Evolutionary conservation across 1,140 invertebrate genomes (phyloP), one percentile per base, ranked within the genome.

Genomic region (Ceratoteleas bidentatus): DNA sequence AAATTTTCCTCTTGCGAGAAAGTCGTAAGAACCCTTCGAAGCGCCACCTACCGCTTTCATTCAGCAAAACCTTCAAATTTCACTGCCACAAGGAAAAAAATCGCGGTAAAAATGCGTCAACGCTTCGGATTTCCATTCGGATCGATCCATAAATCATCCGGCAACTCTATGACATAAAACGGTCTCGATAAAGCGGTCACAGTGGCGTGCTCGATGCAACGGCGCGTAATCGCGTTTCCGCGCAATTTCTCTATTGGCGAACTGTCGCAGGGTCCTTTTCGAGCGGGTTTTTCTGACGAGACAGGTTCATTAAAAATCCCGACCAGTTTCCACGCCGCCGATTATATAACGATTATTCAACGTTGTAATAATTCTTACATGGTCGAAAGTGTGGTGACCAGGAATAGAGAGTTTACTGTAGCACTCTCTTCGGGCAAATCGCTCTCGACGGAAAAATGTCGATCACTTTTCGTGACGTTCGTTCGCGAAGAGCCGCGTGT

Each of bases 281-380:
- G 64, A 84, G 66, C 85, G 57, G 68, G 72, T 85, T 85, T 86
- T 86, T 85, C 84, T 77, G 70, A 80, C 80, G 78, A 84, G 81
- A 85, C 84, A 61, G 78, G 81, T 85, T 85, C 76, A 68, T 85
- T 85, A 81, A 85, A 85, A 85, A 79, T 83, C 52, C 49, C 24
- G 68, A 88, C 84, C 76, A 86, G 87, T 86, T 86, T 84, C 80
- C 53, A 76, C 62, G 68, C 78, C 57, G 58, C 52, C 73, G 69
- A 88, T 88, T 87, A 87, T 83, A 86, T 87, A 87, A 87, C 74
- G 65, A 61, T 85, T 88, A 86, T 85, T 86, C 65, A 84, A 84
- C 82, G 62, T 69, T 81, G 79, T 83, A 84, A 87, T 87, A 84
- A 87, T 87, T 85, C 85, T 88, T 87, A 87, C 84, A 85, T 85